These are phyloP conservation scores for Platycnemis pennipes DNA, from an alignment of 2,888 invertebrate species.

Conservation along the genomic window DNA sequence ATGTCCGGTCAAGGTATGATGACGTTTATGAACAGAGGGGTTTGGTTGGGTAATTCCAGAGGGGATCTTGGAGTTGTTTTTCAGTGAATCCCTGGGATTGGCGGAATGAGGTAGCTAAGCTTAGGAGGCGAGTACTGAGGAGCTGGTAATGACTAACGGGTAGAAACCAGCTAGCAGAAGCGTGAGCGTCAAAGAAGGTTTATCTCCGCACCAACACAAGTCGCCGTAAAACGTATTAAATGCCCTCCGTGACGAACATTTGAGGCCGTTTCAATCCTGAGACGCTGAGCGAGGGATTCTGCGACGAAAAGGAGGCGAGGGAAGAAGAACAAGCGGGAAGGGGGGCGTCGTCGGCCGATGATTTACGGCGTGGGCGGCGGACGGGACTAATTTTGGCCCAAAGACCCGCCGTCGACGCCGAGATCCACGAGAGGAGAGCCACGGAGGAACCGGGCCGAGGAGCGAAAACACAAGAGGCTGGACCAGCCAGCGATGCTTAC, in stretches of 20 bases:
- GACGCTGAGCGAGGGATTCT: not conserved
- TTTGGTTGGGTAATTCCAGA: too few relatives aligned
- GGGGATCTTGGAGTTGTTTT: too few relatives aligned
- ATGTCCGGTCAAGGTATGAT: too few relatives aligned
- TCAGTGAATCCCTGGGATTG: too few relatives aligned
- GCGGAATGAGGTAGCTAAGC: too few relatives aligned
- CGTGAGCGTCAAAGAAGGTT: not conserved
- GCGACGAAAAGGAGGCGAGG: not conserved
- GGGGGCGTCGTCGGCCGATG: not conserved
- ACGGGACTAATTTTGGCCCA: not conserved
- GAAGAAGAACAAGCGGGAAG: not conserved
- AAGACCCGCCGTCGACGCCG: not conserved
- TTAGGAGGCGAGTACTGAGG: not conserved
- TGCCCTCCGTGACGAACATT: not conserved
- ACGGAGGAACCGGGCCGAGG: not conserved
- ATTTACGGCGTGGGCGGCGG: not conserved
- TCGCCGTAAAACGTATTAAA: not conserved
- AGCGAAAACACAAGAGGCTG: not conserved
- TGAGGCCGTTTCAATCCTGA: not conserved
- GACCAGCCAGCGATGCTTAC: not conserved
- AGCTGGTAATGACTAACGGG: not conserved
- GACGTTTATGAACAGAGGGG: too few relatives aligned
- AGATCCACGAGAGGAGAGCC: not conserved
- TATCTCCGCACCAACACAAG: not conserved
- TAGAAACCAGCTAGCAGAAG: not conserved